Conservation (phyloP, 2,113 vertebrate species). For the Oceanodroma tethys region DNA sequence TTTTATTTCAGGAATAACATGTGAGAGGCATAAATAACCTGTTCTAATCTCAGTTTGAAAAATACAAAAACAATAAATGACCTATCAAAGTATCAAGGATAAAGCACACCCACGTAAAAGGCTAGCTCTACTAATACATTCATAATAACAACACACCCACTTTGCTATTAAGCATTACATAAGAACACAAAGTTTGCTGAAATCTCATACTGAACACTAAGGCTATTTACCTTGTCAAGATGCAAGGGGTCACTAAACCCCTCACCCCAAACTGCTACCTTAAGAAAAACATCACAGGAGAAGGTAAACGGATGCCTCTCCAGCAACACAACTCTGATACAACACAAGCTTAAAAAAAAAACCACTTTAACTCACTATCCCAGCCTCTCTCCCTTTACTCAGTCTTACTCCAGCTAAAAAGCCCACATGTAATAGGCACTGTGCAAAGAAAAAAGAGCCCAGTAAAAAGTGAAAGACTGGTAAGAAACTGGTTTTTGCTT, state of each 20-base stretch:
- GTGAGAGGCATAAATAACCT: rapidly evolving
- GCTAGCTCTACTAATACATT: neutral
- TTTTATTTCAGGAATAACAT: neutral
- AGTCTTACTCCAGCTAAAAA: rapidly evolving
- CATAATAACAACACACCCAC: rapidly evolving
- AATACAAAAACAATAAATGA: rapidly evolving
- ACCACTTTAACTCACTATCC: rapidly evolving
- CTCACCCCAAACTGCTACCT: neutral
- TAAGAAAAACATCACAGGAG: rapidly evolving
- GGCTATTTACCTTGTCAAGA: neutral
- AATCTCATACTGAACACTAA: rapidly evolving
- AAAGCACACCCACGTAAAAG: neutral
- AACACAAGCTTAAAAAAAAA: no score
- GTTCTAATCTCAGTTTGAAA: no score
- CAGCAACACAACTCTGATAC: rapidly evolving
- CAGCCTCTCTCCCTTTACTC: no score
- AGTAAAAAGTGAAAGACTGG: rapidly evolving
- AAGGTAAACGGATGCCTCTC: rapidly evolving
- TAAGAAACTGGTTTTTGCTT: rapidly evolving
- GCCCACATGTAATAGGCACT: rapidly evolving
- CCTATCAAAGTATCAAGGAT: neutral
- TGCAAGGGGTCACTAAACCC: no score
- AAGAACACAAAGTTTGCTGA: neutral
- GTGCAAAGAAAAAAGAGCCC: rapidly evolving
- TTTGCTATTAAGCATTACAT: neutral